Evolutionary conservation across 2,888 invertebrate species (phyloP), one percentile per base, ranked within the genome.

Genomic region (Operophtera brumata): DNA sequence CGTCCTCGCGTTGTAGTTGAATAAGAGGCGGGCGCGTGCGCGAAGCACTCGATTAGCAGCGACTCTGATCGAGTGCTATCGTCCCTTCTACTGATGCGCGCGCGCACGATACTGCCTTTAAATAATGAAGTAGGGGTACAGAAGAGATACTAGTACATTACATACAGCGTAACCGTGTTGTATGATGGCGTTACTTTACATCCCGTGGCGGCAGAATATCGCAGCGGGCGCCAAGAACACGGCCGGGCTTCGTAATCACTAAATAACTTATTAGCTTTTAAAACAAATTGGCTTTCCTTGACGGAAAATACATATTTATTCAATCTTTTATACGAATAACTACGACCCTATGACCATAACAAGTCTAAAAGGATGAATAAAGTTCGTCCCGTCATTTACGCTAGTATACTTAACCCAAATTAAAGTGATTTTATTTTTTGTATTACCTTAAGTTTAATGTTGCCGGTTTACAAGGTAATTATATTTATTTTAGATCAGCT

Each of bases 31-130:
- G 73, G 59, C 80, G 80, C 82, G 72, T 74, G 79, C 80, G 79
- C 81, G 70, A 71, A 71, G 77, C 80, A 78, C 78, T 73, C 75
- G 73, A 67, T 69, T 64, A 69, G 66, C 74, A 69, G 76, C 78
- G 76, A 80, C 79, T 77, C 77, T 76, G 69, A 73, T 73, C 73
- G 78, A 80, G 74, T 78, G 80, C 79, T 70, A 75, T 75, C 80
- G 79, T 77, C 74, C 78, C 75, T 77, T 73, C 75, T 78, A 88
- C 86, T 85, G 75, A 66, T 77, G 75, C 81, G 82, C 80, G 81
- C 80, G 80, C 75, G 75, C 74, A 59, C 57, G 53, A 48, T 48
- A 48, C 53, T 48, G 54, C 55, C 62, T 67, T 69, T 51, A 52
- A 52, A 46, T 67, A 68, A 66, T 62, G 51, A 61, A 57, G 49